Base-by-base conservation (phyloP, 1,140 invertebrate species). In the Drosophila nigrodunni region DNA sequence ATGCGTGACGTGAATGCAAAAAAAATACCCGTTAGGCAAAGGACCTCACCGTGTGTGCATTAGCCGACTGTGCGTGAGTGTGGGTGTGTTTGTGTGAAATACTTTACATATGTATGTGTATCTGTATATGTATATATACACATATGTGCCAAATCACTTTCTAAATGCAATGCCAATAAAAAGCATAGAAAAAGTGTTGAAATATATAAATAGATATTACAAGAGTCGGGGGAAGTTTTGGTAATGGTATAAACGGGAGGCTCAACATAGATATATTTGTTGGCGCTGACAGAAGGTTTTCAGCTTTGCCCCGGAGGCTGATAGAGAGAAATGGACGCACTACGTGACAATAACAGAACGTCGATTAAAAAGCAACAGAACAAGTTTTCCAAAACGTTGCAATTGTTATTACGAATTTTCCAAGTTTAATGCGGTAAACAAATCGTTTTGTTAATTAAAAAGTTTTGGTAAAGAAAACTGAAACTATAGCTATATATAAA, bases 81-180 rank as follows among this genome's bases (percentile, higher is more conserved):
- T 10, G 30, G 1, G 18, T 21, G 18, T 44, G 13, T 58, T 54
- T 54, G 46, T 69, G 49, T 58, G 59, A 21, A 49, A 41, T 58
- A 62, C 57, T 75, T 65, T 59, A 71, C 47, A 72, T 65, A 67
- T 57, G 41, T 65, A 39, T 65, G 41, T 65, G 25, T 44, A 65
- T 55, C 25, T 55, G 41, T 55, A 25, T 44, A 65, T 59, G 46
- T 46, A 65, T 59, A 59, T 46, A 43, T 59, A 49, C 67, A 67
- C 66, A 76, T 74, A 62, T 65, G 55, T 30, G 60, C 49, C 67
- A 78, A 78, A 76, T 78, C 75, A 78, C 75, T 78, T 78, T 75
- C 67, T 71, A 78, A 78, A 75, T 78, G 73, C 73, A 78, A 78
- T 70, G 75, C 72, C 75, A 69, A 78, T 78, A 78, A 74, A 78